Evolutionary conservation across 2,888 invertebrate species (phyloP).

Genomic region (Acleris laterana): DNA sequence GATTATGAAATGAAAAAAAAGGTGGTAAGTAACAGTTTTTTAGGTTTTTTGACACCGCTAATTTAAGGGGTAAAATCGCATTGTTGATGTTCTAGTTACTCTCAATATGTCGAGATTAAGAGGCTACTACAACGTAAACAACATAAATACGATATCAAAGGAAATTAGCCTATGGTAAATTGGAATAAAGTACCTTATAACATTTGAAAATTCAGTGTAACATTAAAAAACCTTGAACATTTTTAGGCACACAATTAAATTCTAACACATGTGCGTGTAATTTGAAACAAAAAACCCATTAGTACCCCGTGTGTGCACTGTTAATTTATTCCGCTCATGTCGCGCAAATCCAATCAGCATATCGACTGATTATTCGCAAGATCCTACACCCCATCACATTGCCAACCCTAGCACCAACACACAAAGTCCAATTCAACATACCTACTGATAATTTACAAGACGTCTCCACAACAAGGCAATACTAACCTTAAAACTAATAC

Average conservation of each 20-base stretch:
- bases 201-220: no score
- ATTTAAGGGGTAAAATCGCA: no score
- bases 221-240: not conserved
- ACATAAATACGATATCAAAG: no score
- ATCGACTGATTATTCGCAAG: constrained; percentile 55
- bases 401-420: not conserved
- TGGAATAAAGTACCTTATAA: no score
- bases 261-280: constrained; percentile 30
- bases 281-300: constrained; percentile 36
- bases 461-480: not conserved
- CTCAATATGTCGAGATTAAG: no score
- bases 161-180: no score
- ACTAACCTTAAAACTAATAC: not conserved
- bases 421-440: constrained; percentile 64
- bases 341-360: constrained; percentile 79
- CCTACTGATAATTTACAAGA: constrained; percentile 5
- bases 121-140: no score
- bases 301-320: constrained; percentile 41
- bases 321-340: constrained; percentile 55
- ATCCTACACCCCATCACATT: not conserved
- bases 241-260: constrained; percentile 10
- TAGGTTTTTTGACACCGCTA: no score
- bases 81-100: no score
- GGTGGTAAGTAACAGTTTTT: no score
- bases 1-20: no score